phyloP scores from a whole-genome alignment of 53 echinoderm and acorn worm species.

The Holothuria leucospilota region DNA sequence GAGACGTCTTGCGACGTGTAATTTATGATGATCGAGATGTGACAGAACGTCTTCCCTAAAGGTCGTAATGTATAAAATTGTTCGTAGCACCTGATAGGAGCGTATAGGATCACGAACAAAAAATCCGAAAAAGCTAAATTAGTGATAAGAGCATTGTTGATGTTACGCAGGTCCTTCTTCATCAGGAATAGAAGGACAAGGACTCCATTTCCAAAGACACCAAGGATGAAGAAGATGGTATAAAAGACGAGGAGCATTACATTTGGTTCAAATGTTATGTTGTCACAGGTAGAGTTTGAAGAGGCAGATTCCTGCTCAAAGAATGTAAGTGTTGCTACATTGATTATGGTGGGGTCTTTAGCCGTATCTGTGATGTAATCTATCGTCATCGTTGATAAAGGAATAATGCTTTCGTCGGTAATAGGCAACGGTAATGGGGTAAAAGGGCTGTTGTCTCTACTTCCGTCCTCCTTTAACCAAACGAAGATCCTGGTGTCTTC shows the following conservation, averaged over 20 bases:
- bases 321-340: too few species aligned
- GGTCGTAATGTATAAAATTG: not conserved
- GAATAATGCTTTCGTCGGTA: too few species aligned
- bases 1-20: conserved; percentile 21
- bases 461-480: too few species aligned
- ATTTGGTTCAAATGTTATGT: too few species aligned
- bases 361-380: too few species aligned
- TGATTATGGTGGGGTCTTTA: too few species aligned
- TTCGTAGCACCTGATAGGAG: not conserved
- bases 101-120: not conserved
- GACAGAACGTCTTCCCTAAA: not conserved
- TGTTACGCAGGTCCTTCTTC: not conserved
- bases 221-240: not conserved
- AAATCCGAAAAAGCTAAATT: conserved; percentile 25
- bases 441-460: too few species aligned
- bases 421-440: too few species aligned
- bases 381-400: too few species aligned
- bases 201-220: conserved; percentile 13
- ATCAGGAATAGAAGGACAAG: conserved; percentile 1
- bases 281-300: too few species aligned
- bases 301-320: too few species aligned
- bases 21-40: not conserved
- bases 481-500: too few species aligned
- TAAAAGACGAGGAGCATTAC: not conserved
- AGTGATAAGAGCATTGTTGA: conserved; percentile 8